These are phyloP conservation scores for Osmerus eperlanus DNA, from an alignment of 2,113 vertebrate species.

Conservation along the genomic window DNA sequence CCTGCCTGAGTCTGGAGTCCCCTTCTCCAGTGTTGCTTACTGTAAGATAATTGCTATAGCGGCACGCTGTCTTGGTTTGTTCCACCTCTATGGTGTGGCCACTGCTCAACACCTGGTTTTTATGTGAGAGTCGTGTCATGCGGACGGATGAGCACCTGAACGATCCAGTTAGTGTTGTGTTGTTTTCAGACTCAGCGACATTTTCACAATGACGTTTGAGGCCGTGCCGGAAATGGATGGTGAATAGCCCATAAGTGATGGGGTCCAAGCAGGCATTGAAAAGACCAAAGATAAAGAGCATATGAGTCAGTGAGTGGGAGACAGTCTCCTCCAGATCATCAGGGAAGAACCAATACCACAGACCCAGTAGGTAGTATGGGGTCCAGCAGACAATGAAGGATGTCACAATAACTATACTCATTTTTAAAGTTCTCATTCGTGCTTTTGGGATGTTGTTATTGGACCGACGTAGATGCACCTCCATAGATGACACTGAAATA, in stretches of 20 bases:
- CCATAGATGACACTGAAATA: conserved; percentile 67
- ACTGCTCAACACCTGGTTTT: conserved; percentile 10
- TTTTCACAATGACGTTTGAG: conserved; percentile 55
- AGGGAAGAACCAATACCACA: conserved; percentile 81
- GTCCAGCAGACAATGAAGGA: conserved; percentile 82
- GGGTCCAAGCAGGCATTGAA: conserved; percentile 76
- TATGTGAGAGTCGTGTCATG: conserved; percentile 43
- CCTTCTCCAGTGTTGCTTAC: conserved; percentile 17
- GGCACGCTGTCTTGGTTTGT: not conserved
- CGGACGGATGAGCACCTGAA: conserved; percentile 65
- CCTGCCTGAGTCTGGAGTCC: conserved; percentile 23
- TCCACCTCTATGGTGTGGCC: not conserved
- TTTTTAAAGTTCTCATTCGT: conserved; percentile 78
- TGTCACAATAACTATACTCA: conserved; percentile 78
- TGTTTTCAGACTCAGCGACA: conserved; percentile 46
- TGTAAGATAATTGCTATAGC: conserved; percentile 44
- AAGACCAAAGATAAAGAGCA: conserved; percentile 79
- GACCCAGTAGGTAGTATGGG: conserved; percentile 77
- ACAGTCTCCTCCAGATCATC: conserved; percentile 74
- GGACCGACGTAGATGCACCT: conserved; percentile 73
- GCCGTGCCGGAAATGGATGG: conserved; percentile 67
- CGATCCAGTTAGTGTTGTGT: conserved; percentile 66
- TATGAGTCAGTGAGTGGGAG: conserved; percentile 76
- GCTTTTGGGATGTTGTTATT: conserved; percentile 81
- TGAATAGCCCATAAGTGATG: conserved; percentile 76